Evolutionary conservation across 2,113 vertebrate species (phyloP), one percentile per base, ranked within the genome.

Genomic region (Ornithorhynchus anatinus): DNA sequence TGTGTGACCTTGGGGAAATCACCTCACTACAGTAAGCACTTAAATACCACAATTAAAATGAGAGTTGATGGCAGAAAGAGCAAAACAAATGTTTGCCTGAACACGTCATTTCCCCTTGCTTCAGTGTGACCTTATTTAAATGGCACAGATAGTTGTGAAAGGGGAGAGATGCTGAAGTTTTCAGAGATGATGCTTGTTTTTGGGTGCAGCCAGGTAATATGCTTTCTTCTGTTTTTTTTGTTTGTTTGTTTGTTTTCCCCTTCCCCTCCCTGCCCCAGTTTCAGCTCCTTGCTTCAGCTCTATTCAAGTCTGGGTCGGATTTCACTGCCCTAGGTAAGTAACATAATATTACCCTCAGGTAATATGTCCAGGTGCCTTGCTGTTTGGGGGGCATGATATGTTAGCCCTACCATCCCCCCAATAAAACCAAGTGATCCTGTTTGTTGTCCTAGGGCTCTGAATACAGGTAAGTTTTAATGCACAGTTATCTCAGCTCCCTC

Each of bases 251-350:
- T n/a, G n/a, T n/a, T n/a, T n/a, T n/a, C n/a, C n/a, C n/a, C n/a
- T n/a, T n/a, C n/a, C n/a, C n/a, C n/a, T n/a, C n/a, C n/a, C n/a
- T 75, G 59, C 36, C 79, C 58, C 86, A 99, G 98, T 99, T 99
- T 87, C 98, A 99, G 88, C 96, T 99, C 33, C 94, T 99, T 59
- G 97, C 98, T 67, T 98, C 97, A 10, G 97, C 98, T 5, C 94
- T 99, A 40, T 99, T 99, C 92, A 99, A 96, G 88, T 97, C 96
- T 77, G 95, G 94, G 87, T 97, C 96, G 1, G 97, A 98, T 89
- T 99, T 99, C 92, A 97, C 96, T 84, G 94, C 97, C 66, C 91
- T 99, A 25, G 98, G 98, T 99, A 91, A 95, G 95, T 90, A 67
- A 57, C 73, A 38, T 37, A 33, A 11, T 53, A 7, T 69, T 15